Conservation (phyloP, 2,113 vertebrate genomes). For the Girardinichthys multiradiatus region DNA sequence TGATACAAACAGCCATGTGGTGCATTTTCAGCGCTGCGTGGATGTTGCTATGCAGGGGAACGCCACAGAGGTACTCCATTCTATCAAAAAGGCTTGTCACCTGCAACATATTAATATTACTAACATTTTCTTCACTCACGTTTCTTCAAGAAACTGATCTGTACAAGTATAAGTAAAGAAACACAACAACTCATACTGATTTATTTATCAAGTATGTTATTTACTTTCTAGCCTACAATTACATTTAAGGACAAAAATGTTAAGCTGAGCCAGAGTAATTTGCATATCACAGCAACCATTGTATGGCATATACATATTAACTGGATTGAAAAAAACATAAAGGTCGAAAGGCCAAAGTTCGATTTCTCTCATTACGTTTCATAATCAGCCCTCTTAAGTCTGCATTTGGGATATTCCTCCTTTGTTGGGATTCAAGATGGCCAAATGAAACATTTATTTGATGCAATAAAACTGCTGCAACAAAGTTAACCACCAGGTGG, state of each 20-base stretch:
- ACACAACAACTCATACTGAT: too few relatives aligned
- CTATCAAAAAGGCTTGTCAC: conserved; percentile 72
- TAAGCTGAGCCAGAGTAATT: not conserved
- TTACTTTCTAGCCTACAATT: not conserved
- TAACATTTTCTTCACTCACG: not conserved
- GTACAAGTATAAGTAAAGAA: too few relatives aligned
- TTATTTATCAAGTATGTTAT: too few relatives aligned
- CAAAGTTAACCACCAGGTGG: conserved; percentile 34
- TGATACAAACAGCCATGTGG: conserved; percentile 65
- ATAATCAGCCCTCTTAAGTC: too few relatives aligned
- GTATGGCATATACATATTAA: too few relatives aligned
- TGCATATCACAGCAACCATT: not conserved
- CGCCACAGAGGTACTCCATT: conserved; percentile 70
- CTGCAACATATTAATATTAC: conserved; percentile 50
- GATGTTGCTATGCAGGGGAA: conserved; percentile 70
- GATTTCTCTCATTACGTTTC: too few relatives aligned
- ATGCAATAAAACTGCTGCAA: not conserved
- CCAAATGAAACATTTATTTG: too few relatives aligned
- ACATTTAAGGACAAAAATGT: not conserved
- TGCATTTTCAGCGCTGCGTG: conserved; percentile 69
- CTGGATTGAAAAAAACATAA: too few relatives aligned
- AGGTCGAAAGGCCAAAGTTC: too few relatives aligned
- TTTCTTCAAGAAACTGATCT: not conserved
- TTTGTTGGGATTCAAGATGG: too few relatives aligned
- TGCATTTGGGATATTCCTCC: too few relatives aligned